Conservation (phyloP, 2,888 invertebrate genomes). For the Hydrotaea cyrtoneurina region DNA sequence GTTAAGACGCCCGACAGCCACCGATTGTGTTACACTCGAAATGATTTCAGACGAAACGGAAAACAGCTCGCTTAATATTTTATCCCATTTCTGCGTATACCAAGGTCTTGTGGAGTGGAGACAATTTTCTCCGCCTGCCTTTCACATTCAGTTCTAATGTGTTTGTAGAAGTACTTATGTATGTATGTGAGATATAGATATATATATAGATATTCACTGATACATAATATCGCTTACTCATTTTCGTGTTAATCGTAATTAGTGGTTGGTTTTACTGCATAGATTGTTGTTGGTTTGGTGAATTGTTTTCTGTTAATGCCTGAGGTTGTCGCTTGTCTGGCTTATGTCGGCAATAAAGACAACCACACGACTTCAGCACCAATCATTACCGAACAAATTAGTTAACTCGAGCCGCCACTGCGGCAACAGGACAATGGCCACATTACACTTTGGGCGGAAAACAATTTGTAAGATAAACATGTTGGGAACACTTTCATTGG, state of each 20-base stretch:
- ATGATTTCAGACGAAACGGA: not conserved
- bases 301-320: not conserved
- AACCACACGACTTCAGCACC: not conserved
- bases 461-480: no score
- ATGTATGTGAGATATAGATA: not conserved
- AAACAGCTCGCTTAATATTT: not conserved
- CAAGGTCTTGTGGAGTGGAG: not conserved
- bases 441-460: no score
- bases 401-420: slow-evolving; percentile 16
- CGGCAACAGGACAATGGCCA: no score
- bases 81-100: no score
- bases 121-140: not conserved
- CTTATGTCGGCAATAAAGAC: slow-evolving; percentile 1
- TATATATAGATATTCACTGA: not conserved
- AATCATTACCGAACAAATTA: not conserved
- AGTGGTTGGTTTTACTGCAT: slow-evolving; percentile 17
- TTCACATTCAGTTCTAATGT: not conserved
- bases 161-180: not conserved
- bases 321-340: not conserved
- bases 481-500: no score
- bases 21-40: not conserved
- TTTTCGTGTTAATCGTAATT: slow-evolving; percentile 25
- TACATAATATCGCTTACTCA: no score
- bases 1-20: not conserved
- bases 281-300: not conserved